Base-by-base conservation (phyloP, 2,888 invertebrate genomes). In the Chalcosyrphus nemorum region DNA sequence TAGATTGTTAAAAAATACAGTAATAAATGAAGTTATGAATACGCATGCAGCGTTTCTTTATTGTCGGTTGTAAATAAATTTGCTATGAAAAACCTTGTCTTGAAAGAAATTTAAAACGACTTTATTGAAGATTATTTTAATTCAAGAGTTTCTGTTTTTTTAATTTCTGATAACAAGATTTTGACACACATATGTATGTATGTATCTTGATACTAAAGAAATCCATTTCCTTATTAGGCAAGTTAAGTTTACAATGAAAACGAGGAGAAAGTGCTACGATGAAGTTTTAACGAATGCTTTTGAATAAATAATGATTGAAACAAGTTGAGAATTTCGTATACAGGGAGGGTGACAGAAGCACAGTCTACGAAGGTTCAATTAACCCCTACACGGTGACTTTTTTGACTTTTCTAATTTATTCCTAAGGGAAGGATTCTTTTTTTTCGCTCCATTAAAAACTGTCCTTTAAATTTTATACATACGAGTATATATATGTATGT, bases 11-110 rank as follows among this genome's bases (percentile, higher is more conserved):
- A 24, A 59, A 15, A 38, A 41, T 4, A 32, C 43, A 35, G 45
- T 35, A 57, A 15, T 47, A 68, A 68, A 66, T 41, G 11, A 32
- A 56, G 43, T 45, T 57, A 70, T 70, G 56, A 45, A 45, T 43
- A 45, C 35, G 17, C 21, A 6, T 27, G 27, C 11, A 6, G 15
- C 9, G 21, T 41, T 24, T 6, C 41, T 57, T 57, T 6, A 41
- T n/a, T 52, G 27, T 17, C 6, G 24, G 66, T 27, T 52, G 52
- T 50, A 19, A 52, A 27, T 27, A 9, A 56, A 27, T 21, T 19
- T 5, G 38, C 24, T 17, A 54, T 13, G 15, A 24, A 9, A 19
- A 32, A 35, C 15, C 17, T 19, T 19, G 41, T 41, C 52, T 27
- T 54, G 24, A 59, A 41, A 38, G n/a, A 54, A 41, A 66, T 54